These are phyloP conservation scores for Nerophis lumbriciformis DNA, from an alignment of 2,113 vertebrate species.

Conservation along the genomic window DNA sequence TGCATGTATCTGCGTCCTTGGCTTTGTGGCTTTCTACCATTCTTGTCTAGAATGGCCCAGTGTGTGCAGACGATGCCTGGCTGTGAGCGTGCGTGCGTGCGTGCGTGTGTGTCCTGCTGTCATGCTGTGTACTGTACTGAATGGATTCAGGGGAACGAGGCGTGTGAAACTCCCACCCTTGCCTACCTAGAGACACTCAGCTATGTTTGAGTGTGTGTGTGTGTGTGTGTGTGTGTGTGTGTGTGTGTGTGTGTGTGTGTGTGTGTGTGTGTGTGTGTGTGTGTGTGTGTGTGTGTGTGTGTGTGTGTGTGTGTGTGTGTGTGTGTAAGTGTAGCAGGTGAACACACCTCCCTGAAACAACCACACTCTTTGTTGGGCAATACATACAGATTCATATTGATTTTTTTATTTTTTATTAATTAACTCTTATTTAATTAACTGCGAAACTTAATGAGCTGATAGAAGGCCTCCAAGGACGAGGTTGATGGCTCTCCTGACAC, in stretches of 20 bases:
- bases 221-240: conserved; percentile 16
- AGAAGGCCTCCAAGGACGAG: conserved; percentile 36
- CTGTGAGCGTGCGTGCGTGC: conserved; percentile 65
- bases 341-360: conserved; percentile 43
- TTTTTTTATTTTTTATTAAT: conserved; percentile 17
- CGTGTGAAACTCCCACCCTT: conserved; percentile 69
- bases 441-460: conserved; percentile 52
- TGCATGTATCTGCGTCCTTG: conserved; percentile 39
- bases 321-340: conserved; percentile 22
- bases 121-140: conserved; percentile 68
- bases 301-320: conserved; percentile 14
- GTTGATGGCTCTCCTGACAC: conserved; percentile 13
- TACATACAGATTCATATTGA: conserved; percentile 43
- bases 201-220: conserved; percentile 1
- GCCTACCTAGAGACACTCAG: conserved; percentile 54
- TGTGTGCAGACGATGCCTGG: conserved; percentile 56
- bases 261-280: conserved; percentile 8
- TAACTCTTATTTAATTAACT: conserved; percentile 56
- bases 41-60: conserved; percentile 50
- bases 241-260: conserved; percentile 4
- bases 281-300: too few species aligned
- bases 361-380: conserved; percentile 41
- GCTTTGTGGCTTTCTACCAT: conserved; percentile 48
- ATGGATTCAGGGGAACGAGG: conserved; percentile 58
- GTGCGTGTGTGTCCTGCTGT: conserved; percentile 41